Evolutionary conservation across 2,888 invertebrate species (phyloP), one percentile per base, ranked within the genome.

Genomic region (Drosophila mercatorum): DNA sequence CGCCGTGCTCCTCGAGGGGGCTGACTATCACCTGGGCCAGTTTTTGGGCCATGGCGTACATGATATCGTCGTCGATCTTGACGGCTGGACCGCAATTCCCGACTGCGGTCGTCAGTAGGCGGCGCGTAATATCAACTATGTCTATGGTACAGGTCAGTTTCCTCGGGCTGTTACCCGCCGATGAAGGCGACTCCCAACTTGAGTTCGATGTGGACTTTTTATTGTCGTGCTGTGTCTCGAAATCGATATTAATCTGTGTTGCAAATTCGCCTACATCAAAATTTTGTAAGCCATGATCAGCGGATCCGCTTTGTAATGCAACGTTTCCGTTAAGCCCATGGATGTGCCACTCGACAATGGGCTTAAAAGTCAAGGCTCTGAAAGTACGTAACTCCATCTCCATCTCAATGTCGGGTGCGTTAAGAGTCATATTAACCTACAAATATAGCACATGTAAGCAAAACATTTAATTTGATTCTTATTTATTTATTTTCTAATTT

Each of bases 111-210:
- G 6, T 4, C 0, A 67, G 14, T 6, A 67, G 41, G 2, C 41
- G 17, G 14, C 41, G 40, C 11, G 55, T 41, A 22, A 67, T 41
- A n/a, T 67, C 55, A 2, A 7, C 11, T 2, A 36, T 55, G 34
- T 67, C 22, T 11, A 67, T 41, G 12, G 14, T n/a, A 36, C 22
- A 53, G 3, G 7, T 40, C 40, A 47, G 0, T 7, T 47, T 41
- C n/a, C 44, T n/a, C 5, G 11, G 22, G 3, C 22, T 10, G 11
- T 31, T 38, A 26, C 26, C 14, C 2, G 6, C 5, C 6, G 31
- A 11, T 40, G 28, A n/a, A 3, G 36, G 17, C 7, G 12, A 3
- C 34, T 49, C 7, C 22, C 41, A 17, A 6, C 6, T 12, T 5
- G 22, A 22, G 22, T 22, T 12, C 31, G n/a, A 11, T 3, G 5